Evolutionary conservation across 2,888 invertebrate species (phyloP), one percentile per base, ranked within the genome.

Genomic region (Linnaemya tessellans): DNA sequence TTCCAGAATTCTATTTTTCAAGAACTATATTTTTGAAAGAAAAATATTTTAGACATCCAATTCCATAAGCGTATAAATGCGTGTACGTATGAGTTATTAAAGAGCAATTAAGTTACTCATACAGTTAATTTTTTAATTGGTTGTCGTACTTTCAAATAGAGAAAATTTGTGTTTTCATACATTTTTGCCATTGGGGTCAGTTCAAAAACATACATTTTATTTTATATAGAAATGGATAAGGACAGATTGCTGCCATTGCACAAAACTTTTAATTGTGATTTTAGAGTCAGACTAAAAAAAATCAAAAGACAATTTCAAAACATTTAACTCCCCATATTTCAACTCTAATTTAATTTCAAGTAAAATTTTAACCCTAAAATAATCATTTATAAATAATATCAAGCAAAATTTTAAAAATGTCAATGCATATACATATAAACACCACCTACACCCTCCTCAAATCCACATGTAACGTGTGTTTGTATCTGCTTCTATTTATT

Each of bases 401-500:
- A n/a, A 62, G 60, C 18, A 64, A 79, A 79, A 70, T 18, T 25
- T 71, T 58, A 13, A 79, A 68, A 51, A 41, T 70, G 25, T 65
- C 51, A 64, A 54, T 51, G 20, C 25, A n/a, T 64, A 13, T 15
- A 18, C 30, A 18, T 13, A 30, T 30, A 30, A 58, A 35, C n/a
- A 35, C 20, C n/a, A 56, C n/a, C 3, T 43, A 43, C 25, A 54
- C 56, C 15, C 25, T 10, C 38, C 22, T n/a, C 15, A 30, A 15
- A 51, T n/a, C 20, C 15, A 62, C 20, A 30, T 56, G n/a, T n/a
- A 20, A 70, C 54, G 43, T 56, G 41, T 56, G 1, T 71, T n/a
- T 56, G 41, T 13, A n/a, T 25, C 11, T 74, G 49, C 67, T 75
- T 64, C 56, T 70, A 77, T 82, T 78, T 78, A 58, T 65, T 70